Evolutionary conservation across 2,113 vertebrate genomes (phyloP).

Genomic region (Atrichornis clamosus): DNA sequence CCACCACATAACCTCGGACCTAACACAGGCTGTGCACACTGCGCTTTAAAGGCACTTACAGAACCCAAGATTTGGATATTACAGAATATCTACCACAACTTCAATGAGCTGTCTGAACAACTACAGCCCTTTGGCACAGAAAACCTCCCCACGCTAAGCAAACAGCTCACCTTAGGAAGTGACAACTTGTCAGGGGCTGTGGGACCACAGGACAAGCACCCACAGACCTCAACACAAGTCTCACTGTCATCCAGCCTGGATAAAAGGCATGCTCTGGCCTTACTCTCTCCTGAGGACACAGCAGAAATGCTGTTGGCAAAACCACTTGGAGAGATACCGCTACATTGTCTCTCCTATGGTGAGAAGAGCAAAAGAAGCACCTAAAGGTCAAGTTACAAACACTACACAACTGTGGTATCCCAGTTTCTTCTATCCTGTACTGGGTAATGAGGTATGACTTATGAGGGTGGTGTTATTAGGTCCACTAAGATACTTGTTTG

Average conservation of each 20-base stretch:
- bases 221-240: neutral
- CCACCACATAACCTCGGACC: neutral
- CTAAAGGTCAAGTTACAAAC: neutral
- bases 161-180: neutral
- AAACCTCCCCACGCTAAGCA: neutral
- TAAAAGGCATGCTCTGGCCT: neutral
- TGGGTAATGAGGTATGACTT: neutral
- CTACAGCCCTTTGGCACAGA: neutral
- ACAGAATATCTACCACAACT: neutral
- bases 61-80: neutral
- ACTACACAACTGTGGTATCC: neutral
- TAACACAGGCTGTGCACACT: neutral
- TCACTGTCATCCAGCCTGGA: neutral
- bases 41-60: neutral
- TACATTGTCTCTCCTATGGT: fast-evolving
- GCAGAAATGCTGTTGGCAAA: neutral
- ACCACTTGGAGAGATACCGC: neutral
- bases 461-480: neutral
- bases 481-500: neutral
- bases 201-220: neutral
- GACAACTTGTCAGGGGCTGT: neutral
- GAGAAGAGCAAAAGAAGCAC: neutral
- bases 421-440: neutral
- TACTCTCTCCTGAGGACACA: neutral
- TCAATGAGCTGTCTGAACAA: neutral